Conservation (phyloP, 2,888 invertebrate genomes). For the Helicoverpa assulta region DNA sequence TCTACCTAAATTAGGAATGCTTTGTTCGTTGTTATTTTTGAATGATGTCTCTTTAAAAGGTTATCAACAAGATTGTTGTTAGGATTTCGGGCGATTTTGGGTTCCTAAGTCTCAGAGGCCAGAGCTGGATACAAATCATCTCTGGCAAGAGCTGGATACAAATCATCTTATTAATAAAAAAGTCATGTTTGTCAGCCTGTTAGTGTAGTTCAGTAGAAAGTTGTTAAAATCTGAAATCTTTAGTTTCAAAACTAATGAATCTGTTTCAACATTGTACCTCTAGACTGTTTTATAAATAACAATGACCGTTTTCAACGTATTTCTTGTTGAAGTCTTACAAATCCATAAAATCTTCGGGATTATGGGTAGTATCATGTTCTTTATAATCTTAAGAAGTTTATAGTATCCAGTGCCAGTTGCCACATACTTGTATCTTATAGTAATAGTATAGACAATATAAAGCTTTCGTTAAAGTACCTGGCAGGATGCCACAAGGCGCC, state of each 20-base stretch:
- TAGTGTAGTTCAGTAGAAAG: neutral
- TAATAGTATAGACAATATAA: constrained; percentile 31
- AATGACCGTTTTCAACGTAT: neutral
- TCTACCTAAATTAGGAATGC: constrained; percentile 5
- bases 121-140: neutral
- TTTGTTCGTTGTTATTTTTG: constrained; percentile 9
- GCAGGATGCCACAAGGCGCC: constrained; percentile 70
- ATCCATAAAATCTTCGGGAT: constrained; percentile 1
- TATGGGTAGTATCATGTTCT: neutral
- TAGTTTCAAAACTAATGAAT: neutral
- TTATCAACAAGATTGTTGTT: neutral
- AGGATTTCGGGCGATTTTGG: neutral
- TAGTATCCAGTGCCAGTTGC: constrained; percentile 23
- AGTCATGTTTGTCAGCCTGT: neutral
- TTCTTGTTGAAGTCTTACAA: neutral
- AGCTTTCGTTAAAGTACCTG: constrained; percentile 48
- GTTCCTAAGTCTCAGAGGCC: too few relatives aligned
- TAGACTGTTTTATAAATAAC: constrained; percentile 16
- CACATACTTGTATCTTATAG: constrained; percentile 11
- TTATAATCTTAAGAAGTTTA: constrained; percentile 5
- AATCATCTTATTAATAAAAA: neutral
- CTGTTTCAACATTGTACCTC: too few relatives aligned
- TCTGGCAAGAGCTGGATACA: neutral
- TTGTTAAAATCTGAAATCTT: neutral
- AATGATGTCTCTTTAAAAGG: neutral